A percentile compares a stretch with the other conserved stretches of the same genome.
Conservation (phyloP, 2,888 invertebrate genomes). For the Brachylomia viminalis region DNA sequence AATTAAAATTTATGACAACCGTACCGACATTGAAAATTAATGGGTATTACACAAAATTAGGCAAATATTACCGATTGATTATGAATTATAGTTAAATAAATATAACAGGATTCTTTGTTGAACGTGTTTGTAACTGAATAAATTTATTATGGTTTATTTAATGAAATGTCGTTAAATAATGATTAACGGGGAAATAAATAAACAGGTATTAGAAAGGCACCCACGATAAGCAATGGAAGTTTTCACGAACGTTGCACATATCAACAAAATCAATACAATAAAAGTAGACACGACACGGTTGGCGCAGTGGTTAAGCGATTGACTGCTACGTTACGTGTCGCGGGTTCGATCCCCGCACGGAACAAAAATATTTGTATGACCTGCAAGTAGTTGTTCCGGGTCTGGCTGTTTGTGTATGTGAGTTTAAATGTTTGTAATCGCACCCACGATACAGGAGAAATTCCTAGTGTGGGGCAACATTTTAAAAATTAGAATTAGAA, state of each 20-base stretch:
- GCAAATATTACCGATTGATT: conserved; percentile 20
- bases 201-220: background rate
- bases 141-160: background rate
- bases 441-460: too few relatives aligned
- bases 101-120: background rate
- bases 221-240: background rate
- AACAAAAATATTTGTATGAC: too few relatives aligned
- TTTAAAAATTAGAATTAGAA: too few relatives aligned
- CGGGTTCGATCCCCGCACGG: too few relatives aligned
- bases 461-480: too few relatives aligned
- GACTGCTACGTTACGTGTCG: too few relatives aligned
- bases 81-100: conserved; percentile 10
- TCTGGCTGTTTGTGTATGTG: too few relatives aligned
- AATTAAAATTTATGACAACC: conserved; percentile 7
- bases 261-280: background rate
- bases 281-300: too few relatives aligned
- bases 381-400: too few relatives aligned
- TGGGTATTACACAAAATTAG: background rate
- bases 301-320: too few relatives aligned
- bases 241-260: background rate
- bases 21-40: background rate
- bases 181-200: background rate
- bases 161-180: background rate
- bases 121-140: background rate
- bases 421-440: too few relatives aligned